Evolutionary conservation across 1,140 invertebrate genomes (phyloP), one percentile per base, ranked within the genome.

Genomic region (Coenobita brevimanus): DNA sequence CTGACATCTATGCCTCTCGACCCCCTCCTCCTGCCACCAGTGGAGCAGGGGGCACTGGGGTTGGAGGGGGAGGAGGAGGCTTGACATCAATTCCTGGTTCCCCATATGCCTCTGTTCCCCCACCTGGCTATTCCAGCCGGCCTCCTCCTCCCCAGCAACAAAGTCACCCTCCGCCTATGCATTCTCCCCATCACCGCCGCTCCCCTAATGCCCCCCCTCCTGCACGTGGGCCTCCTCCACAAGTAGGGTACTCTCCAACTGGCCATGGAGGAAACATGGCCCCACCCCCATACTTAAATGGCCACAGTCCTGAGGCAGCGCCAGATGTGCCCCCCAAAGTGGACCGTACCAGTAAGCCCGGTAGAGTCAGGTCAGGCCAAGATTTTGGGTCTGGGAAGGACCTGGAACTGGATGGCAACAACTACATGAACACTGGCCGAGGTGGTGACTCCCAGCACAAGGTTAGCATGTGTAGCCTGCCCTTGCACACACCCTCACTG

Each of bases 301-400:
- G 78, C 57, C 89, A 76, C 62, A 64, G 46, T 57, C 62, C 76
- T 78, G 88, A 84, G 54, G 60, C 75, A 78, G 57, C 79, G 2
- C 96, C 96, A 3, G 96, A 97, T 93, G 92, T 97, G 81, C 97
- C 97, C 0, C 97, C 97, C 17, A 94, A 96, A 62, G 95, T 97
- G 21, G 96, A 97, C 92, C 94, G 96, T 62, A 95, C 95, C 76
- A 95, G 93, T 3, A 97, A 97, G 91, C 96, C 96, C 92, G 92
- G 85, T 89, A 91, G 27, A 92, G 90, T 90, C 92, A 93, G 78
- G 91, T 91, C 57, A 89, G 92, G 75, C 90, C 92, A 0, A 92
- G 93, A 92, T 89, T 94, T 90, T 92, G 94, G 92, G 92, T 69
- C 71, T 60, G 88, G 91, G 41, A 92, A 92, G 89, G 93, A 93